Conservation (phyloP, 2,888 invertebrate genomes). For the Miltochrista miniata region DNA sequence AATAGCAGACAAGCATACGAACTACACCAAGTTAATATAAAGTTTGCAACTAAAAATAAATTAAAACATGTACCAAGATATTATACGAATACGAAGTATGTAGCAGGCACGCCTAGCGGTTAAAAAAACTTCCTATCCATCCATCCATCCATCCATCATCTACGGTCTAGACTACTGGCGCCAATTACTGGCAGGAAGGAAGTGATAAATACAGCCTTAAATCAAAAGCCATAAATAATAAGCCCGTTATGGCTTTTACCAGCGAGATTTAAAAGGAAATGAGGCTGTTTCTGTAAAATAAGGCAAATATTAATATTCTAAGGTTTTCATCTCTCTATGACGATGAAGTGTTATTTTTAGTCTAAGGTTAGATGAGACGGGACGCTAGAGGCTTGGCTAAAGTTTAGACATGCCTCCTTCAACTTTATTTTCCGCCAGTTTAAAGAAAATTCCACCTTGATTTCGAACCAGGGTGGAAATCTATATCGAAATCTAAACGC, state of each 20-base stretch:
- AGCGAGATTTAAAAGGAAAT: neutral
- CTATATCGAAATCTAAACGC: no score
- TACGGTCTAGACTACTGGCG: constrained; percentile 3
- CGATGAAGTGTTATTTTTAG: neutral
- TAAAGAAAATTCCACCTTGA: no score
- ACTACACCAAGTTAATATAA: no score
- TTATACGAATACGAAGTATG: no score
- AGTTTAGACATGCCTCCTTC: neutral
- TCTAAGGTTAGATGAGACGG: neutral
- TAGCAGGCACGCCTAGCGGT: no score
- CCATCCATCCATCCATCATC: no score
- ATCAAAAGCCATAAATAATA: neutral
- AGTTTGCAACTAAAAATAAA: no score
- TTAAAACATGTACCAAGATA: no score
- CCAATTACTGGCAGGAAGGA: constrained; percentile 8
- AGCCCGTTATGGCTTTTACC: constrained; percentile 3
- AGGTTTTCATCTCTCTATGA: neutral
- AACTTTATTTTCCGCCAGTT: neutral
- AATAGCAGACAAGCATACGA: no score
- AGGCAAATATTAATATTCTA: constrained; percentile 1
- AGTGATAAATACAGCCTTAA: constrained; percentile 1
- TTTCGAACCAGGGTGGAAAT: no score
- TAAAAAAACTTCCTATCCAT: constrained; percentile 5
- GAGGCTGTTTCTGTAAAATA: neutral
- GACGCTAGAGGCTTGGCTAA: no score